Conservation (phyloP, 2,888 invertebrate species). For the Copidosoma aretas region DNA sequence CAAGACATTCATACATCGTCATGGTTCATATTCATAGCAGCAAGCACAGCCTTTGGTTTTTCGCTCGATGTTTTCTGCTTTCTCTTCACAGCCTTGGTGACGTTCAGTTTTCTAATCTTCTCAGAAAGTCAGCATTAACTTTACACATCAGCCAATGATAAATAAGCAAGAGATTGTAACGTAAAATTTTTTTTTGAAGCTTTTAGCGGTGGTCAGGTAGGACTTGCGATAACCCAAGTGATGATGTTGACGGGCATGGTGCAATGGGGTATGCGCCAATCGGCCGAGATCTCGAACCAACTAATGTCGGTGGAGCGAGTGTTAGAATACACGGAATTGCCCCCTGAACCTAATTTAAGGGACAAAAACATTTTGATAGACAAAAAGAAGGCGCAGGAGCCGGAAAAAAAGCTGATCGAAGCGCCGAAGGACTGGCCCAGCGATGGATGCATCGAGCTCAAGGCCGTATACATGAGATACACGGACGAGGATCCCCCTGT, state of each 20-base stretch:
- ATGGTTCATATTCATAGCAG: conserved; percentile 64
- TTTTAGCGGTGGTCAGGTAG: conserved; percentile 56
- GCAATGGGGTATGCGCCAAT: conserved; percentile 83
- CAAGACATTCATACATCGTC: conserved; percentile 64
- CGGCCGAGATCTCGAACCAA: conserved; percentile 80
- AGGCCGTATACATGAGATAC: conserved; percentile 62
- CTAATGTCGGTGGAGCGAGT: conserved; percentile 85
- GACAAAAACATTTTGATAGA: conserved; percentile 42
- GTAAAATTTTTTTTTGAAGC: conserved; percentile 13
- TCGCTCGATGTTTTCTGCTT: conserved; percentile 72
- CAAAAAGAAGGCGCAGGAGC: conserved; percentile 30
- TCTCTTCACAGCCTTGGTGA: conserved; percentile 70
- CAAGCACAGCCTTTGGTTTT: conserved; percentile 63
- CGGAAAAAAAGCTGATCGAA: conserved; percentile 18
- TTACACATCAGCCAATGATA: conserved; percentile 45
- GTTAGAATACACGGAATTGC: conserved; percentile 77
- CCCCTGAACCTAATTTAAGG: conserved; percentile 63
- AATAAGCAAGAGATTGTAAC: neutral
- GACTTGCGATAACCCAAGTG: conserved; percentile 63
- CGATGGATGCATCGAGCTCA: conserved; percentile 55
- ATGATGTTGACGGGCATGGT: conserved; percentile 65
- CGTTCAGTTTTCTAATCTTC: conserved; percentile 69
- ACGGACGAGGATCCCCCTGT: conserved; percentile 62
- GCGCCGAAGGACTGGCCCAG: conserved; percentile 53
- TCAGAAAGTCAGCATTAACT: conserved; percentile 47